Evolutionary conservation across 2,113 vertebrate genomes (phyloP).

Genomic region (Hippoglossus stenolepis): DNA sequence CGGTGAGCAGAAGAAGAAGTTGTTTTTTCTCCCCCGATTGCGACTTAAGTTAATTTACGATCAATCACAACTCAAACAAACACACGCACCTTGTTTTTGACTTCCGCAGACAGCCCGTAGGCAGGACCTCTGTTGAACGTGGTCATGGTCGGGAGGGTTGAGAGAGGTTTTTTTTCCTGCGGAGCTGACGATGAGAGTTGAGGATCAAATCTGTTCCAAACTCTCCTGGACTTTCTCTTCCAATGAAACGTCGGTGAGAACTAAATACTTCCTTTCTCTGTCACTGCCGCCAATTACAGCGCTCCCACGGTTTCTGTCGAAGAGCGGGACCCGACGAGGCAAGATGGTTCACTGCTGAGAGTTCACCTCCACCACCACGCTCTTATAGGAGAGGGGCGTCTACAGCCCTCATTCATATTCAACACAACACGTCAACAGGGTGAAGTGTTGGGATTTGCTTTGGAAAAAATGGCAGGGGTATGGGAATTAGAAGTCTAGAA

Average conservation of each 20-base stretch:
- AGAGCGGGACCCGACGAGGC: constrained; percentile 12
- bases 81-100: constrained; percentile 80
- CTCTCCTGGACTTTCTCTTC: constrained; percentile 60
- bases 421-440: background rate
- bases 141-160: constrained; percentile 61
- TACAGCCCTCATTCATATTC: background rate
- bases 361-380: background rate
- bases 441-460: background rate
- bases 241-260: constrained; percentile 62
- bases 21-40: too few species aligned
- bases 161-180: background rate
- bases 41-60: background rate
- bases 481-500: background rate
- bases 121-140: constrained; percentile 80
- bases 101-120: constrained; percentile 83
- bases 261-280: constrained; percentile 76
- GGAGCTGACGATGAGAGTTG: background rate
- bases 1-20: background rate
- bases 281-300: constrained; percentile 73
- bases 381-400: background rate
- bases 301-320: constrained; percentile 56
- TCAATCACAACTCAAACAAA: background rate
- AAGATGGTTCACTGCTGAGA: constrained; percentile 54
- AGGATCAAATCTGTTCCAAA: constrained; percentile 35
- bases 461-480: background rate